Evolutionary conservation across 2,797 vertebrate genomes (phyloP).

Genomic region (Neostethus bicornis): DNA sequence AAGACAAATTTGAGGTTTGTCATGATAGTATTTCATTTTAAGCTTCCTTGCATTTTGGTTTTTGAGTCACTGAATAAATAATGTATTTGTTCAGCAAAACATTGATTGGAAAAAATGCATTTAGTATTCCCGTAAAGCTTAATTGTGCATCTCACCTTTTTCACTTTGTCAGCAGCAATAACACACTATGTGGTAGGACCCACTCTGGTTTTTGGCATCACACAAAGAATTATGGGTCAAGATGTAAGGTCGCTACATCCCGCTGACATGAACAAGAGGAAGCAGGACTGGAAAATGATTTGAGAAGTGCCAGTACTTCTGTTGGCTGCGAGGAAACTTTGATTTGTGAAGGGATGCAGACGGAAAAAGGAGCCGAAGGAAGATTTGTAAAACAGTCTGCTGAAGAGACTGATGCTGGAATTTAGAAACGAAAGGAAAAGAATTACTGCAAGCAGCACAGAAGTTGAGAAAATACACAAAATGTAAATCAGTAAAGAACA

Average conservation of each 20-base stretch:
- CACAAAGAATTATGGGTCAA: conserved; percentile 35
- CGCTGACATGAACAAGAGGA: conserved; percentile 37
- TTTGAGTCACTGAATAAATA: conserved; percentile 10
- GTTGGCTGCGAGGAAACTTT: conserved; percentile 27
- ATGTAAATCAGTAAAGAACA: not conserved
- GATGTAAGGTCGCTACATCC: conserved; percentile 46
- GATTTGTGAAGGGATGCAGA: conserved; percentile 41
- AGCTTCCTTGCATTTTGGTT: not conserved
- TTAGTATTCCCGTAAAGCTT: conserved; percentile 12
- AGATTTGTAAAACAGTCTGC: conserved; percentile 16
- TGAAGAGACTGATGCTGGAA: not conserved
- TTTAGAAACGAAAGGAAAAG: conserved; percentile 9
- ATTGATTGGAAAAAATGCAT: conserved; percentile 3
- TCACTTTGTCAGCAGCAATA: conserved; percentile 37
- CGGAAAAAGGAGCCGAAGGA: conserved; percentile 21
- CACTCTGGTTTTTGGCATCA: conserved; percentile 21
- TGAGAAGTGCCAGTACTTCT: conserved; percentile 18
- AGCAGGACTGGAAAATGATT: conserved; percentile 55
- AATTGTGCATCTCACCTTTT: conserved; percentile 36
- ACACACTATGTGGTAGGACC: not conserved
- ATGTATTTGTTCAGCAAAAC: conserved; percentile 16
- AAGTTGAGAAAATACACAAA: not conserved
- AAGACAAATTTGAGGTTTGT: not conserved
- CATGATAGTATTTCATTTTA: conserved; percentile 1
- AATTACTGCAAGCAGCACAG: not conserved